Evolutionary conservation across 2,113 vertebrate species (phyloP).

Genomic region (Siphamia tubifer): DNA sequence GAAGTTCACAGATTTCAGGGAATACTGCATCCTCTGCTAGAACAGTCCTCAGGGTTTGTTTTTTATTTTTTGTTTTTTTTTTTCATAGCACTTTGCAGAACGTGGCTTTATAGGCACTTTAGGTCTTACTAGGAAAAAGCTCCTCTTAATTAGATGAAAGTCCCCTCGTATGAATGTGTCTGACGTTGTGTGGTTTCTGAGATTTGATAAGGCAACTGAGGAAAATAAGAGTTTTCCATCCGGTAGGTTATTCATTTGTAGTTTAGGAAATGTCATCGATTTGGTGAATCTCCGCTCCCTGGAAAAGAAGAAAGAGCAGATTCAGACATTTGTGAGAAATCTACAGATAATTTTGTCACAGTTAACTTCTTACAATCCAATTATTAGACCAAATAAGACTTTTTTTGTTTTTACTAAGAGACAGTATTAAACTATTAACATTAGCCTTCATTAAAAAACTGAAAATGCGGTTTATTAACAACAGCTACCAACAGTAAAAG

Average conservation of each 20-base stretch:
- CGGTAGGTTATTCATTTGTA: background rate
- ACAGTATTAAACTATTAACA: too few species aligned
- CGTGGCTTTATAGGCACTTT: constrained; percentile 38
- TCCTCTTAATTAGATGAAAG: constrained; percentile 17
- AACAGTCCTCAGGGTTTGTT: background rate
- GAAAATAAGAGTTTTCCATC: constrained; percentile 17
- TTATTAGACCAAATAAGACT: background rate
- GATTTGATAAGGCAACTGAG: constrained; percentile 16
- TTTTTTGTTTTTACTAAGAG: background rate
- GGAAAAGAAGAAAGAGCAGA: constrained; percentile 6
- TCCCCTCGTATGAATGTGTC: background rate
- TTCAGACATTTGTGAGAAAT: background rate
- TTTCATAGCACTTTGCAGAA: background rate
- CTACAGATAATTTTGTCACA: background rate
- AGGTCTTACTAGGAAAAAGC: constrained; percentile 21
- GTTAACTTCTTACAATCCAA: background rate
- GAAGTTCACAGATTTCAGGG: constrained; percentile 20
- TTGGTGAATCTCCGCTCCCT: constrained; percentile 13
- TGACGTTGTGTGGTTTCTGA: constrained; percentile 3
- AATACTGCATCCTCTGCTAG: constrained; percentile 17
- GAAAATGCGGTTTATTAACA: too few species aligned
- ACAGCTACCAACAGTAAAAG: too few species aligned
- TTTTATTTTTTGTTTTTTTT: too few species aligned
- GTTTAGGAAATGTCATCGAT: constrained; percentile 6
- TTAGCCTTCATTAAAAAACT: too few species aligned